These are phyloP conservation scores for Lipotes vexillifer DNA, from an alignment of 2,113 vertebrate genomes.

Conservation along the genomic window DNA sequence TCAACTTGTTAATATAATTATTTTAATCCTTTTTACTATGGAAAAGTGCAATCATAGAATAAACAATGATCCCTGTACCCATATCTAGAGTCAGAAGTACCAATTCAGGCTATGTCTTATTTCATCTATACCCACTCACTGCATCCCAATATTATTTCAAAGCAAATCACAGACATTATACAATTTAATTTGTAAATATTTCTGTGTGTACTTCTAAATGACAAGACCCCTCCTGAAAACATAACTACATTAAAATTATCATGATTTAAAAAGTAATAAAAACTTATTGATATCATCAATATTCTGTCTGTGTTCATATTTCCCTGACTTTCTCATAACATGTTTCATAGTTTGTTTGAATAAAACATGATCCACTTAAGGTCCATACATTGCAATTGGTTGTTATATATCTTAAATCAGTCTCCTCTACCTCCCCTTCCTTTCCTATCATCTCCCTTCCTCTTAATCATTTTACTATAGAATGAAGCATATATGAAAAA, in stretches of 20 bases:
- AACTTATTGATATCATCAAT: background rate
- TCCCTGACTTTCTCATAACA: background rate
- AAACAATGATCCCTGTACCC: background rate
- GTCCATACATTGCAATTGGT: background rate
- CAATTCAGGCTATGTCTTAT: background rate
- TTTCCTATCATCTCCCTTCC: background rate
- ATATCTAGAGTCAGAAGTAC: background rate
- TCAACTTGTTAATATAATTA: background rate
- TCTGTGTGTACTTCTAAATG: background rate
- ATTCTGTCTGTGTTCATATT: background rate
- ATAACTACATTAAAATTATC: background rate
- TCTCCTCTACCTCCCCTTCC: background rate
- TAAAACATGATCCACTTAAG: background rate
- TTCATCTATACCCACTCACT: background rate
- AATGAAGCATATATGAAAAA: background rate
- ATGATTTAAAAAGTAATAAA: background rate
- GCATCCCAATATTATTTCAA: background rate
- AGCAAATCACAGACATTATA: background rate
- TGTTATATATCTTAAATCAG: background rate
- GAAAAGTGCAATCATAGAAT: background rate
- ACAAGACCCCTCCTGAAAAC: background rate
- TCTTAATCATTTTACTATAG: background rate
- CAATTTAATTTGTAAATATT: background rate
- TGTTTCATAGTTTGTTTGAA: background rate
- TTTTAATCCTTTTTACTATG: background rate